Evolutionary conservation across 2,888 invertebrate species (phyloP).

Genomic region (Cosmorhoe ocellata): DNA sequence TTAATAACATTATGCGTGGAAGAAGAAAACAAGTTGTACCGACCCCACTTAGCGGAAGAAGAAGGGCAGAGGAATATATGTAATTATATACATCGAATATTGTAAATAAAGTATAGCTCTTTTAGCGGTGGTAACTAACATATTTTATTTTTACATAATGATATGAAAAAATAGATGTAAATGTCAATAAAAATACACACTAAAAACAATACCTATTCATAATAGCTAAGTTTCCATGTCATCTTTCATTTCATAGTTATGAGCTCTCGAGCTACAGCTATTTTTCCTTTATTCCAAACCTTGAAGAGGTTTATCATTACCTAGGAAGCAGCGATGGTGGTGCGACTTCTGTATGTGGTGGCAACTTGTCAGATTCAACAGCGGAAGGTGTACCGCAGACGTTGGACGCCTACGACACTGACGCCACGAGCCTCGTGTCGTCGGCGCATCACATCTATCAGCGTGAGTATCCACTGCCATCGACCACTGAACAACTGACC

Average conservation of each 20-base stretch:
- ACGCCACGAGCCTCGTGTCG: conserved; percentile 87
- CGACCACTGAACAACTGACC: no score
- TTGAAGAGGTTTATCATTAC: conserved; percentile 22
- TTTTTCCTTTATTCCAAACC: conserved; percentile 18
- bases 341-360: conserved; percentile 90
- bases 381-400: conserved; percentile 87
- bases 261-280: conserved; percentile 19
- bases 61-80: no score
- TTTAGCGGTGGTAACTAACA: no score
- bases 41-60: no score
- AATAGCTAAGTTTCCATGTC: not conserved
- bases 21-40: no score
- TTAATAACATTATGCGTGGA: no score
- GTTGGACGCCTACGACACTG: conserved; percentile 86
- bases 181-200: no score
- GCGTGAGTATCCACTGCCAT: conserved; percentile 76
- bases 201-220: not conserved
- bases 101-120: no score
- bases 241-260: conserved; percentile 11
- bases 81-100: no score
- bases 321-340: conserved; percentile 90
- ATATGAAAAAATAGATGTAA: no score
- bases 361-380: conserved; percentile 90
- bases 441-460: conserved; percentile 88
- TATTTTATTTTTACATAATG: no score